phyloP scores from a whole-genome alignment of 2,797 vertebrate species.

The Varecia variegata region DNA sequence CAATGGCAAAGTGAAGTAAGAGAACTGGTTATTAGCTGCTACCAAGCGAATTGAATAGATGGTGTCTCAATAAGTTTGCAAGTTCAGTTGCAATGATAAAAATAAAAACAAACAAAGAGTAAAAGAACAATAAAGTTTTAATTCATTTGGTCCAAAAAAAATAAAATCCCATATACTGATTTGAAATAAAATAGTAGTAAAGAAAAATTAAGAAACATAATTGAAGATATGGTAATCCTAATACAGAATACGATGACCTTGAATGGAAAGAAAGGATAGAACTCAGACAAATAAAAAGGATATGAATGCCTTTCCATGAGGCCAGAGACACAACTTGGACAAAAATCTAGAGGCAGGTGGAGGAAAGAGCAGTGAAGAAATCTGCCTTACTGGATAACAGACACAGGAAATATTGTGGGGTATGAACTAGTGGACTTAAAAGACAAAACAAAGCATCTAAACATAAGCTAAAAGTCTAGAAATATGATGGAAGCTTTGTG shows the following conservation, averaged over 20 bases:
- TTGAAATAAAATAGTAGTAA: background rate
- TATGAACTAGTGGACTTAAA: background rate
- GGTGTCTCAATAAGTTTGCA: background rate
- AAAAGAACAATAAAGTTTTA: background rate
- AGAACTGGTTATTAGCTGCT: background rate
- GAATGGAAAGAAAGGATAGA: background rate
- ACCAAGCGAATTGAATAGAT: background rate
- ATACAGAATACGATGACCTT: background rate
- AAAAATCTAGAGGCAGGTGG: background rate
- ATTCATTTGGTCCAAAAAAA: background rate
- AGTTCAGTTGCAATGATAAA: background rate
- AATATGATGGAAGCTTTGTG: background rate
- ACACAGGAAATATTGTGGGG: background rate
- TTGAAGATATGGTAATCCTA: background rate
- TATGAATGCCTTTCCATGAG: background rate
- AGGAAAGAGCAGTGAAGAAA: background rate
- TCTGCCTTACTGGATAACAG: background rate
- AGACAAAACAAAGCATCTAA: background rate
- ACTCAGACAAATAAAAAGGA: background rate
- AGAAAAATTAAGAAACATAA: background rate
- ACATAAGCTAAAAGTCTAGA: background rate
- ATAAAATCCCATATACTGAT: background rate
- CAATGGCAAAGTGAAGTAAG: background rate
- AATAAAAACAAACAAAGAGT: background rate
- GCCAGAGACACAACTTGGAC: background rate